Evolutionary conservation across 2,113 vertebrate genomes (phyloP), one percentile per base, ranked within the genome.

Genomic region (Oryzias curvinotus): DNA sequence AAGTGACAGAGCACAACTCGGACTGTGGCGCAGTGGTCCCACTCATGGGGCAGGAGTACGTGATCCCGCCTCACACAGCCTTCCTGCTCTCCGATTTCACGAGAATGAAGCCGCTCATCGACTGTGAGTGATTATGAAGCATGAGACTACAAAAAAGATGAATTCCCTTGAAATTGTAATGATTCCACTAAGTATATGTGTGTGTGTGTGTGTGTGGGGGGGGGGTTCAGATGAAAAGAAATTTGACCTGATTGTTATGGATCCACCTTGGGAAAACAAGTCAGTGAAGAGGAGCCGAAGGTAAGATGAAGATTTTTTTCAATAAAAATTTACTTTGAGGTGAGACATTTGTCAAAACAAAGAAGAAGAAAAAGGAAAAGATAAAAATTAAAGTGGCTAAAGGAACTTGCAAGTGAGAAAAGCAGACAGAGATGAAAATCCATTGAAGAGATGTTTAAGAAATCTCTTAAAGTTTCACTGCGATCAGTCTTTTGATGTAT

Each of bases 211-310:
- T n/a, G n/a, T n/a, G n/a, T n/a, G n/a, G n/a, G n/a, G n/a, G n/a
- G n/a, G n/a, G n/a, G n/a, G 49, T 51, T 19, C 73, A 98, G 96
- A 87, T 65, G 89, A 89, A 76, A 93, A 88, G 58, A 95, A 75
- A 49, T 99, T 93, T 46, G 90, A 93, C 69, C 72, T 95, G 13
- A 97, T 98, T 77, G 93, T 98, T 46, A 88, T 99, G 23, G 96
- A 98, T 84, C 96, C 97, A 56, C 96, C 96, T 0, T 98, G 96
- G 97, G 93, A 97, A 86, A 99, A 99, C 85, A 98, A 97, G 79
- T 99, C 97, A 4, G 93, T 96, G 75, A 98, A 97, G 88, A 95
- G 97, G 87, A 98, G 95, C 84, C 94, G 91, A 53, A 94, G 95
- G 96, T 98, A 73, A 71, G 43, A 47, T 0, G 0, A 10, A 14